These are phyloP conservation scores for Ceraclea dissimilis DNA, from an alignment of 2,888 invertebrate genomes.

Conservation along the genomic window DNA sequence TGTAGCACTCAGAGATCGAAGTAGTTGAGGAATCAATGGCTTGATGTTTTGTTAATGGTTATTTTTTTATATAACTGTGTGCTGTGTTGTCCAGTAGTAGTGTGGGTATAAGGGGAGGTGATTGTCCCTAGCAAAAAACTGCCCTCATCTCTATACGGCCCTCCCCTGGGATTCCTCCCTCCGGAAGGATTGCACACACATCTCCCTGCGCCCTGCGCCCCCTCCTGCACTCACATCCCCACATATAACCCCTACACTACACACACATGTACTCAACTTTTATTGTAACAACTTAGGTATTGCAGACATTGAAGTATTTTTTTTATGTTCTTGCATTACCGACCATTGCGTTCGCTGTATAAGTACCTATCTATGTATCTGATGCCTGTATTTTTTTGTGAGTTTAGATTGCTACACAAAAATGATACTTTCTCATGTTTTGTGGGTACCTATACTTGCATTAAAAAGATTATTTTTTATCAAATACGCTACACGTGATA, in stretches of 20 bases:
- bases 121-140: conserved; percentile 21
- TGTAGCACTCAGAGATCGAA: too few relatives aligned
- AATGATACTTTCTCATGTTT: too few relatives aligned
- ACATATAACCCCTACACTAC: not conserved
- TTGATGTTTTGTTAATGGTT: not conserved
- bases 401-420: too few relatives aligned
- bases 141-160: conserved; percentile 1
- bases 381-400: too few relatives aligned
- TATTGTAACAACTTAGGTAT: not conserved
- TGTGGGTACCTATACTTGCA: too few relatives aligned
- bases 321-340: too few relatives aligned
- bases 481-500: too few relatives aligned
- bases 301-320: too few relatives aligned
- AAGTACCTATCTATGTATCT: too few relatives aligned
- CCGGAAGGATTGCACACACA: conserved; percentile 22
- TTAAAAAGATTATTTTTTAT: too few relatives aligned
- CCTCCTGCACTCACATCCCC: not conserved
- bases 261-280: not conserved
- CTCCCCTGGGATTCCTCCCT: conserved; percentile 11
- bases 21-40: not conserved
- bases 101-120: not conserved
- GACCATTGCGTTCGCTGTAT: too few relatives aligned
- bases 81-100: not conserved
- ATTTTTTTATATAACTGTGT: not conserved
- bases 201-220: not conserved